Base-by-base conservation (phyloP, 1,140 invertebrate genomes). In the Drosophila nigromelanica region DNA sequence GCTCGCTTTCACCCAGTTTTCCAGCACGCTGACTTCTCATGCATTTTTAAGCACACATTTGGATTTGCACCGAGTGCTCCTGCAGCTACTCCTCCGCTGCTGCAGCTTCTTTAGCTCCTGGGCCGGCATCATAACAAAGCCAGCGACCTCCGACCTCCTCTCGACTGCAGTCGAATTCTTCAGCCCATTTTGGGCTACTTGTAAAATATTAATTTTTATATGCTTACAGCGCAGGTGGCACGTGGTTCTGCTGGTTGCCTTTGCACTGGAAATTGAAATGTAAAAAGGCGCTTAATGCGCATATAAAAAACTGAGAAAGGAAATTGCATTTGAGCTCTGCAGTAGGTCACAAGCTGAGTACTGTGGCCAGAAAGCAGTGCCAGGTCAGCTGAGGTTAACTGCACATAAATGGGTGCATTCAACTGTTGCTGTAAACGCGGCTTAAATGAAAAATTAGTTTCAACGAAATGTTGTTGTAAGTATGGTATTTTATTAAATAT, bases 181-280 rank as follows among this genome's bases (percentile, higher is more conserved):
- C 35, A 71, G 59, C 24, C 24, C 37, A 7, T 64, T 75, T 63
- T 66, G 21, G 76, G 63, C 71, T 73, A 79, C 73, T 80, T 78
- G 61, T 89, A 69, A 87, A 87, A 89, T 87, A 87, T 87, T 87
- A 89, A 87, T 87, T 82, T 87, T 89, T 82, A 82, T 87, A 73
- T 82, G 78, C 76, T 82, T 82, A 76, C 68, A 56, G 78, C 78
- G 70, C 78, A 76, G 63, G 63, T 67, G 47, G 76, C 35, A 63
- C 47, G 37, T 43, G 30, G 47, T n/a, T 51, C n/a, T 14, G 50
- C 14, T 48, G 54, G 47, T 18, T 48, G 42, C 51, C 59, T 60
- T 60, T 54, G 47, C 48, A 3, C 67, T 55, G 83, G 60, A 89
- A 87, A 87, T 87, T 87, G 82, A 87, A 87, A 87, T 89, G 82